Base-by-base conservation (phyloP, 2,113 vertebrate species). In the Patagioenas fasciata region DNA sequence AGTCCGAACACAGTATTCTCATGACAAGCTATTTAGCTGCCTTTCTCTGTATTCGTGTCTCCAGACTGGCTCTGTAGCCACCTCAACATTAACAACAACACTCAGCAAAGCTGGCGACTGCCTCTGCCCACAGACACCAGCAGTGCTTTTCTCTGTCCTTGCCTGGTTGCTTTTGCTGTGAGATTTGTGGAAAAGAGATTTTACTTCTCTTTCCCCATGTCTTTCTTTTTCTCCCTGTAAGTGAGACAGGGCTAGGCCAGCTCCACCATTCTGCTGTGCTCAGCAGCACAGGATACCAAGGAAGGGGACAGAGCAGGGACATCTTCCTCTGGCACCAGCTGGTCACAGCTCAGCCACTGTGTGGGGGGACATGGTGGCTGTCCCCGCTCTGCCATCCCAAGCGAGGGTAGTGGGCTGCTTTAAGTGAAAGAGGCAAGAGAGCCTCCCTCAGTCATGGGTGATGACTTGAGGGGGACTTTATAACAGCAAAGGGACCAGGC, bases 131-230 rank as follows among this genome's bases (percentile, higher is more conserved):
- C 1, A 8, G 38, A 42, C 10, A 47, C 44, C 50, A n/a, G 77
- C 53, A 7, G 24, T 29, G 66, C 73, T 92, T 53, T 58, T 77
- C 56, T 73, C 75, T 91, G 80, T 17, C 73, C 73, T 65, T 25
- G 44, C 44, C 16, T 61, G 36, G 6, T 84, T 95, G 94, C 77
- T 92, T 96, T 92, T 96, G 83, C 70, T 58, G 7, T 57, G n/a
- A 58, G n/a, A 51, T 81, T 73, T 4, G 12, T 48, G 57, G 93
- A 91, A 92, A 87, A 94, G 85, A 79, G 93, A 53, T 79, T 78
- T 62, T 92, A 92, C 88, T 95, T 95, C 91, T 94, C 48, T 89
- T 95, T 93, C 91, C 96, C 79, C 40, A 51, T 88, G 75, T 80
- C 25, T 84, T 87, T 80, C n/a, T 60, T 56, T 11, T 34, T 17